Base-by-base conservation (phyloP, 2,888 invertebrate genomes). In the Tetropium fuscum region DNA sequence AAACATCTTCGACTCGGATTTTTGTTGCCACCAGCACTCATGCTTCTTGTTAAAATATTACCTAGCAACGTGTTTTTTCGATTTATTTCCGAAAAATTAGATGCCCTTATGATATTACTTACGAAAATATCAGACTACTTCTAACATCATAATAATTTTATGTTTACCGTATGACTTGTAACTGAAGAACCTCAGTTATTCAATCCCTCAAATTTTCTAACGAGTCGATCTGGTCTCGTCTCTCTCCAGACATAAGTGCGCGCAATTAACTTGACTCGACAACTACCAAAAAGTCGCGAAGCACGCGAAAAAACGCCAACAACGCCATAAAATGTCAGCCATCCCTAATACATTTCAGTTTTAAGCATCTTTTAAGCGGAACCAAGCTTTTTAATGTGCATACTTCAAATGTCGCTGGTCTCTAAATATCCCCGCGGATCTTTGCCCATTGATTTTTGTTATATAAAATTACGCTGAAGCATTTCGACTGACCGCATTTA, bases 381-480 rank as follows among this genome's bases (percentile, higher is more conserved):
- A 67, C 62, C 67, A 53, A 60, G 57, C 61, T 61, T 61, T 60
- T 65, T 65, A 68, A 69, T 64, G 71, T 63, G 67, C 70, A 71
- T 71, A 68, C 68, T 60, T 71, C 63, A 64, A 69, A 71, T 70
- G 70, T 71, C 60, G 69, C 45, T 44, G 65, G 69, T 66, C 70
- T 69, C 64, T 63, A 68, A 69, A 71, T 70, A 71, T 72, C 66
- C 60, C 59, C 62, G 63, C 66, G 64, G 68, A 68, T 60, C 67
- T 69, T 74, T 66, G 68, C 67, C 73, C 72, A 74, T 73, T 74
- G 73, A 73, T 73, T 74, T 73, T 74, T 72, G 74, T 73, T 71
- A 72, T 74, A 73, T 73, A 73, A 74, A 73, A 74, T 72, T 73
- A 72, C 74, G 71, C 67, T 63, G 41, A 71, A 68, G 70, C 68